Evolutionary conservation across 2,888 invertebrate species (phyloP).

Genomic region (Furcula furcula): DNA sequence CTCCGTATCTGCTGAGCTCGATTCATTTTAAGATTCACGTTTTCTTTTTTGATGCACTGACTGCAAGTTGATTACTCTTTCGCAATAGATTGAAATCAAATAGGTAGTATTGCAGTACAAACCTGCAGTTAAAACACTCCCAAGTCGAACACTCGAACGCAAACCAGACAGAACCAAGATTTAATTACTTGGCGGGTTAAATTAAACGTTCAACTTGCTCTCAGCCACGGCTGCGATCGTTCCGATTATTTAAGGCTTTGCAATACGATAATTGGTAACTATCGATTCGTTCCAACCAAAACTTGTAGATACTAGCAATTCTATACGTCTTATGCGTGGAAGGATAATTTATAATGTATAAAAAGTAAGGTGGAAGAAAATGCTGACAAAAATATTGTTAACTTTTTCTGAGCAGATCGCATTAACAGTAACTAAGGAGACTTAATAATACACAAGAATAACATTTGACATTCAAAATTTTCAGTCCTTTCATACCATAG

Average conservation of each 20-base stretch:
- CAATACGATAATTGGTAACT: conserved; percentile 1
- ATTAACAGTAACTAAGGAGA: too few relatives aligned
- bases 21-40: too few relatives aligned
- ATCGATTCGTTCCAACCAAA: not conserved
- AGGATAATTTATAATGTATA: too few relatives aligned
- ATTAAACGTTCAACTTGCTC: conserved; percentile 40
- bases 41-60: too few relatives aligned
- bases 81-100: too few relatives aligned
- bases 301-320: not conserved
- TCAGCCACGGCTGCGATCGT: conserved; percentile 34
- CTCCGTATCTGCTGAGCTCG: too few relatives aligned
- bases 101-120: too few relatives aligned
- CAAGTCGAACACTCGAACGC: not conserved
- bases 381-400: not conserved
- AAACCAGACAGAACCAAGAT: conserved; percentile 6
- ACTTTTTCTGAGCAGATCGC: too few relatives aligned
- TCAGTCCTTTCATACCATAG: too few relatives aligned
- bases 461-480: too few relatives aligned
- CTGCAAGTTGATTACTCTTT: too few relatives aligned
- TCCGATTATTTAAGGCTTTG: conserved; percentile 20
- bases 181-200: conserved; percentile 35
- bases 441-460: too few relatives aligned
- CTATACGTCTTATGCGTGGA: not conserved
- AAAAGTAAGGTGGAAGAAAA: not conserved
- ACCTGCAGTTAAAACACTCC: not conserved